Evolutionary conservation across 2,797 vertebrate species (phyloP), one percentile per base, ranked within the genome.

Genomic region (Tragelaphus eurycerus): DNA sequence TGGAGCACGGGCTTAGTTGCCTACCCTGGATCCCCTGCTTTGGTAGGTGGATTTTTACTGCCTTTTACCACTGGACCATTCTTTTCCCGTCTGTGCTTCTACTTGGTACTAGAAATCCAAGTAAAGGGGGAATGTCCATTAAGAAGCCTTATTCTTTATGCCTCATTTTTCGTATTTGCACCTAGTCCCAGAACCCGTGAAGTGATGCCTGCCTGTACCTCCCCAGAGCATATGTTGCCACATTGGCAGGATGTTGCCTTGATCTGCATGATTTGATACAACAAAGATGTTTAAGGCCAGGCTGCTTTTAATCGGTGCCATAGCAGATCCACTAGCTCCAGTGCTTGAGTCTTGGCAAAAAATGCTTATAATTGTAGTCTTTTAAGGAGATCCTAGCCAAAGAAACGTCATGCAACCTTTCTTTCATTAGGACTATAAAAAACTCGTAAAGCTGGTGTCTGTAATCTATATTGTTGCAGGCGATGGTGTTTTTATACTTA

Each of bases 381-480:
- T 97, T 25, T 98, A 97, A 98, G 98, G 93, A 87, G 97, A 97
- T 98, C 91, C 86, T 96, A 97, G 82, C 90, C 96, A 97, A 96
- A 89, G 87, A 97, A 98, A 94, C 93, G 79, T 95, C 93, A 93
- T 85, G 64, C 97, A 98, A 92, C 76, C 60, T 85, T 97, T 93
- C 94, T 98, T 97, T 96, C 98, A 79, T 98, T 74, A 97, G 85
- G 76, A 92, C 79, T 97, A 92, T 93, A 83, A 98, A 98, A 98
- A 98, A 97, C 93, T 90, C 95, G 92, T 74, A 96, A 98, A 96
- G 96, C 97, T 98, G 88, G 89, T 98, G 98, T 98, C 98, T 96
- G 74, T 97, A 97, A 98, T 98, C 98, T 98, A 97, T 98, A 98
- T 98, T 99, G 98, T 99, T 99, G 98, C 98, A 98, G 98, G 97